Base-by-base conservation (phyloP, 2,888 invertebrate genomes). In the Eledona agricola region DNA sequence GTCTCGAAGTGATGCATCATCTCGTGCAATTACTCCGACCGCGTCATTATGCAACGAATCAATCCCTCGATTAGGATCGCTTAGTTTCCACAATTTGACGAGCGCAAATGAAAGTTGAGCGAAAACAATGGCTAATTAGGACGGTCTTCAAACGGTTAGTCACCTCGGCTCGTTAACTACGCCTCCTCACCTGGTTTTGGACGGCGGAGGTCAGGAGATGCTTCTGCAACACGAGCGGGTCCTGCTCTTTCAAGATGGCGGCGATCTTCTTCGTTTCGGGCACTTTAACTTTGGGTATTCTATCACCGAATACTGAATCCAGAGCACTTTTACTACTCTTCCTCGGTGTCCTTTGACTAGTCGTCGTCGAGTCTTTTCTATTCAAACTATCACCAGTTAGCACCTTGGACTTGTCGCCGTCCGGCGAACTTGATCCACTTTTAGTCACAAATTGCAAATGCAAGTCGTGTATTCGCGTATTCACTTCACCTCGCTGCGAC, bases 131-230 rank as follows among this genome's bases (percentile, higher is more conserved):
- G 43, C 22, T 45, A 45, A 45, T 45, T 45, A 45, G 15, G 23
- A 17, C 32, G 38, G 26, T 26, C n/a, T n/a, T n/a, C n/a, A n/a
- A n/a, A n/a, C n/a, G 38, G 38, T 4, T 16, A 43, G 32, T 31
- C 31, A 32, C 31, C 19, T 40, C 3, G 29, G 23, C n/a, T 15
- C 13, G 10, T 12, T 29, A 31, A 32, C 22, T 42, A 13, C 20
- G n/a, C n/a, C n/a, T n/a, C n/a, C 77, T 71, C 69, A 90, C 91
- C 87, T 93, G 89, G 80, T 91, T 91, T 75, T 90, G 87, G 72
- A 90, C 89, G 72, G 89, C 88, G 67, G 88, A 83, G 17, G 86
- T 87, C 62, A 93, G 84, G 60, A 93, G 80, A 78, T 92, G 92
- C 66, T 90, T 85, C 77, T 90, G 90, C 71, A 93, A 81, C 79